Evolutionary conservation across 2,888 invertebrate genomes (phyloP).

Genomic region (Synergus itoensis): DNA sequence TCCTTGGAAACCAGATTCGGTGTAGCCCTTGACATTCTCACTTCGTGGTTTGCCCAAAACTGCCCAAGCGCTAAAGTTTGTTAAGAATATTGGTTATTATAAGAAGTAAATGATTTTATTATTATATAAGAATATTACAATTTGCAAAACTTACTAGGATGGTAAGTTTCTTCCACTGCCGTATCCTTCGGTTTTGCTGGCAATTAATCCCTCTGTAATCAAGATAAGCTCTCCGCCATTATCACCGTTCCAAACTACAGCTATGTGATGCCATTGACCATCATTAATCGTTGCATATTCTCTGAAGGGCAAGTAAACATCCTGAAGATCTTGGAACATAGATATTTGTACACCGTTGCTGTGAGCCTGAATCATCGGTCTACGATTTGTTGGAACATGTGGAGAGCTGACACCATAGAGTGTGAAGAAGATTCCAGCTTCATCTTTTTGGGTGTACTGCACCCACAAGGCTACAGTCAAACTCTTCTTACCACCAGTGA

Average conservation of each 20-base stretch:
- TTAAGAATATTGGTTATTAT: neutral
- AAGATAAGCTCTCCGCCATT: conserved; percentile 92
- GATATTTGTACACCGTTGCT: conserved; percentile 96
- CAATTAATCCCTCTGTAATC: conserved; percentile 97
- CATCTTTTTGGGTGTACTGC: conserved; percentile 94
- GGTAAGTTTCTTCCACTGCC: conserved; percentile 90
- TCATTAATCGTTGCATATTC: conserved; percentile 96
- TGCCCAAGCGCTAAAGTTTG: conserved; percentile 88
- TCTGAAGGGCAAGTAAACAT: conserved; percentile 93
- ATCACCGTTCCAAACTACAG: conserved; percentile 95
- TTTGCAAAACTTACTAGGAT: conserved; percentile 84
- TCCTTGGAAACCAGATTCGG: conserved; percentile 96
- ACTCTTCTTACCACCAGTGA: conserved; percentile 86
- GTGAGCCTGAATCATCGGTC: conserved; percentile 93
- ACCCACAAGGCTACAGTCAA: conserved; percentile 98
- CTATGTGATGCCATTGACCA: conserved; percentile 97
- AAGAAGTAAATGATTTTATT: conserved; percentile 18
- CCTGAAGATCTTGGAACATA: conserved; percentile 91
- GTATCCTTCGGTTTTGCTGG: conserved; percentile 94
- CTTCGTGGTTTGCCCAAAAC: conserved; percentile 92
- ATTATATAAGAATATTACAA: conserved; percentile 15
- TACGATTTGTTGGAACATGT: conserved; percentile 87
- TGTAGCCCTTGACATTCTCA: conserved; percentile 85
- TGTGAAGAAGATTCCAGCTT: conserved; percentile 96
- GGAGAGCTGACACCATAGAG: conserved; percentile 93